Evolutionary conservation across 2,888 invertebrate genomes (phyloP), one percentile per base, ranked within the genome.

Genomic region (Diarsia mendica): DNA sequence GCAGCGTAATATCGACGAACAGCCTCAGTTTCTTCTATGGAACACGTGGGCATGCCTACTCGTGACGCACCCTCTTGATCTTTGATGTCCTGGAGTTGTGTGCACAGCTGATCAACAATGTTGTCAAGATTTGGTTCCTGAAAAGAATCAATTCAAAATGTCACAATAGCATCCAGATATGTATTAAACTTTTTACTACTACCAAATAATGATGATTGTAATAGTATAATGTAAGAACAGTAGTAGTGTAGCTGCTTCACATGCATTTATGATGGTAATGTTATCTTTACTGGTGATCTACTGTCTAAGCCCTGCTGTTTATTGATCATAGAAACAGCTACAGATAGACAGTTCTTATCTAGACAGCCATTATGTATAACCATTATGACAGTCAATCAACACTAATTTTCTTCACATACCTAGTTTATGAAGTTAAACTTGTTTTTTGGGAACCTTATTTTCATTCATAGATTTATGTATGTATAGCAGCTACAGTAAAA

Each of bases 31-130:
- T 96, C 95, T 89, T 95, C 94, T 80, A 94, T 85, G 79, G 97
- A 97, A 89, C 94, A 92, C 89, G 94, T 94, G 90, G 95, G 96
- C 96, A 96, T 97, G 93, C 94, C 96, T 95, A 92, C 96, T 94
- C 88, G 94, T 88, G 92, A 94, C 90, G 89, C 92, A 90, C 92
- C 89, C 88, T 94, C 93, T 91, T 93, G 92, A 89, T 95, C 94
- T 88, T 94, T 97, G 89, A 98, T 97, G 94, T 98, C 97, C 94
- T 98, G 97, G 90, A 98, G 96, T 95, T 98, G 98, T 88, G 97
- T 97, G 95, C 98, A 98, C 92, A 98, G 97, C 96, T 98, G 98
- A 95, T 98, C 98, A 87, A 98, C 98, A 93, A 98, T 97, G 91
- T 97, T 97, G 96, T 98, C 98, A 91, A 98, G 97, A 93, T 98